These are phyloP conservation scores for Micoletzkya japonica DNA, from an alignment of 2,888 invertebrate species.

Conservation along the genomic window DNA sequence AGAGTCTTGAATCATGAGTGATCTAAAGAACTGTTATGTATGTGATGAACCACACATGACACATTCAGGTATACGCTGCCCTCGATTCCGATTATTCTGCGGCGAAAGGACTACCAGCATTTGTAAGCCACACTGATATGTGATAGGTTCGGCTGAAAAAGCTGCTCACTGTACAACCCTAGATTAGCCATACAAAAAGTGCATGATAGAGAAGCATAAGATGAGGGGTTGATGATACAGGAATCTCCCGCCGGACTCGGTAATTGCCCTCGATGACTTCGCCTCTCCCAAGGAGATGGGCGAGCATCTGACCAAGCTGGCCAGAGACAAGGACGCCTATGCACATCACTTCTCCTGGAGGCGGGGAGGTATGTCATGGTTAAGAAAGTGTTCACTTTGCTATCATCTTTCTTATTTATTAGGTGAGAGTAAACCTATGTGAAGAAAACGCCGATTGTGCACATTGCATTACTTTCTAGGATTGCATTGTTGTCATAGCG, in stretches of 20 bases:
- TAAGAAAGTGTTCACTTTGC: neutral
- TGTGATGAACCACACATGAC: too few relatives aligned
- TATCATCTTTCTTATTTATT: too few relatives aligned
- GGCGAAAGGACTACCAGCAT: conserved; percentile 44
- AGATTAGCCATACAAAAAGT: too few relatives aligned
- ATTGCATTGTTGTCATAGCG: too few relatives aligned
- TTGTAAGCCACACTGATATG: too few relatives aligned
- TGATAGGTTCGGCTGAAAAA: too few relatives aligned
- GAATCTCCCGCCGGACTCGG: conserved; percentile 49
- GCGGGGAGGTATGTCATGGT: conserved; percentile 33
- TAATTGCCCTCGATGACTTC: conserved; percentile 61
- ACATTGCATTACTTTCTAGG: too few relatives aligned
- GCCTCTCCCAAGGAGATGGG: conserved; percentile 49
- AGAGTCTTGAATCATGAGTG: neutral
- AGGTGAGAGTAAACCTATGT: too few relatives aligned
- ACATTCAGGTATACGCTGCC: conserved; percentile 37
- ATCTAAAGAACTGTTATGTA: neutral
- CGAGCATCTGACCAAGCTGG: conserved; percentile 42
- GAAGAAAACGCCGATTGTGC: too few relatives aligned
- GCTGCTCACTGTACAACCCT: neutral
- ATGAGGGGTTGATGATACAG: conserved; percentile 32
- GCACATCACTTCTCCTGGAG: conserved; percentile 59
- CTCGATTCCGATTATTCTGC: conserved; percentile 57
- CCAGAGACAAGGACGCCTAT: conserved; percentile 41
- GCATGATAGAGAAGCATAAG: neutral